Evolutionary conservation across 2,797 vertebrate genomes (phyloP), one percentile per base, ranked within the genome.

Genomic region (Gila robusta): DNA sequence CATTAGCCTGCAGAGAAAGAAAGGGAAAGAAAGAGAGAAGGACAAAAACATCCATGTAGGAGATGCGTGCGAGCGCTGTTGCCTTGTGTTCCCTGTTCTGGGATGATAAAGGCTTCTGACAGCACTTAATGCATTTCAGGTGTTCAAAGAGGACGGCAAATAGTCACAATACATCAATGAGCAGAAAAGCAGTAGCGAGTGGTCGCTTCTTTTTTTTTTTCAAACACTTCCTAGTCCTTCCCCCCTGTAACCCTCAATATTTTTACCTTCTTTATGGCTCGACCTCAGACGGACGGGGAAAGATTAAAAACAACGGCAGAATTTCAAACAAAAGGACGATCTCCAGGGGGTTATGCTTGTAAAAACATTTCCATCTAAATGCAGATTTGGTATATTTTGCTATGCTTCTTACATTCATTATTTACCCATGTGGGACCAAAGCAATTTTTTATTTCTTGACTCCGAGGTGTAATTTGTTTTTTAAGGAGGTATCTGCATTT

Each of bases 361-460:
- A 91, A 92, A 94, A 94, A 93, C 91, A 93, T 92, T 95, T 93
- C 93, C 85, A 95, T 96, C 93, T 95, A 96, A 95, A 96, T 95
- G 94, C 94, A 95, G 95, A 96, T 96, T 94, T 89, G 88, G 88
- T 91, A 78, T 88, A 88, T 84, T 88, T 81, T 64, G 59, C 84
- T 76, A 81, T 82, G 37, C 72, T 86, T 86, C 92, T 91, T 93
- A 88, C 88, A 93, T 95, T 94, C 90, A 94, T 94, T 93, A 92
- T 91, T 89, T 85, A 85, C 88, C 90, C 89, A 81, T 54, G 39
- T 87, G 89, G 88, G 88, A 89, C 87, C 83, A 89, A 87, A 88
- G 76, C 89, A 59, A 80, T 91, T 90, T 89, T 88, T 88, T 86
- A 66, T 39, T 21, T 52, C 89, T 88, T 85, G 8, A 28, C 86